These are phyloP conservation scores for Chionodraco myersi DNA, from an alignment of 2,113 vertebrate species.

Conservation along the genomic window DNA sequence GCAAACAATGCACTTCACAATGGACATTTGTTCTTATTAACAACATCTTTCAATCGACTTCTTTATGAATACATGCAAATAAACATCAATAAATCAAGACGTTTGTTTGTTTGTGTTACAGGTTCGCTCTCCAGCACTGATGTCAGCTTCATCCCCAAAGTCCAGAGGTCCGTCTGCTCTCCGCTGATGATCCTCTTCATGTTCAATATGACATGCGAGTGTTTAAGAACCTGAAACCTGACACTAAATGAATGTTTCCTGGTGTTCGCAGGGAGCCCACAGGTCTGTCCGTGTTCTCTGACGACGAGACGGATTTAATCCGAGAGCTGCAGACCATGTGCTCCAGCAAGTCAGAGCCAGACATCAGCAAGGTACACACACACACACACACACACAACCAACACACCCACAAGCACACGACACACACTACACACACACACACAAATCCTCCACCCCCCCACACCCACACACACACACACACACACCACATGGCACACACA, in stretches of 20 bases:
- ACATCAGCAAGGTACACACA: slow-evolving; percentile 91
- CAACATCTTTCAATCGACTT: no score
- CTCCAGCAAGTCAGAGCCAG: slow-evolving; percentile 96
- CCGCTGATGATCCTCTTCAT: neutral
- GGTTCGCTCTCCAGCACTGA: slow-evolving; percentile 85
- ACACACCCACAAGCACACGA: no score
- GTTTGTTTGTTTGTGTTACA: slow-evolving; percentile 60
- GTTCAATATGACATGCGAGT: no score
- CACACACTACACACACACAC: no score
- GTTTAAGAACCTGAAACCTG: neutral
- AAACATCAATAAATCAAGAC: no score
- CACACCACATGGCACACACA: no score
- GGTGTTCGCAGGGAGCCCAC: slow-evolving; percentile 48
- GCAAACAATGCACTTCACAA: no score
- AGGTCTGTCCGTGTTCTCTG: slow-evolving; percentile 86
- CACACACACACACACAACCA: no score
- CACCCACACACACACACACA: no score
- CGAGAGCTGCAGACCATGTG: slow-evolving; percentile 93
- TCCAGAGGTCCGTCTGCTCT: slow-evolving; percentile 61
- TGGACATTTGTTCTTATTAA: no score
- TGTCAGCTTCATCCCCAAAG: slow-evolving; percentile 77
- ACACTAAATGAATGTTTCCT: neutral
- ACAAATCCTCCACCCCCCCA: no score
- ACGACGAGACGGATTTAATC: slow-evolving; percentile 92
- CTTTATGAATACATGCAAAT: no score